Percentiles rank a stretch among this genome's conserved stretches.
phyloP scores from a whole-genome alignment of 2,888 invertebrate genomes.

The Lasioglossum vierecki region DNA sequence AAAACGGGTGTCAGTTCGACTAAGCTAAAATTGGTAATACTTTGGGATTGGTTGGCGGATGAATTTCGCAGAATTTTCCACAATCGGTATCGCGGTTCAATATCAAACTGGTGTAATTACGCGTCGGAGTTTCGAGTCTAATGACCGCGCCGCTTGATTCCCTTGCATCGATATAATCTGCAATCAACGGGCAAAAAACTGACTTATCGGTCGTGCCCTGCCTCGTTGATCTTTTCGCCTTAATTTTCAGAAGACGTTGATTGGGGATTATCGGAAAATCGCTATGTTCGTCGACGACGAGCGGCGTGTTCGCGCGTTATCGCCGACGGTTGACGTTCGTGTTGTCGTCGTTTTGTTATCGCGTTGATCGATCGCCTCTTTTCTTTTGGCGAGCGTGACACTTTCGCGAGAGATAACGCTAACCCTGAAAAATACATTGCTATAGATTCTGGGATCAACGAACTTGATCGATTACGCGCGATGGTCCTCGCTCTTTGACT shows the following conservation, averaged over 20 bases:
- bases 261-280: constrained; percentile 5
- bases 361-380: constrained; percentile 15
- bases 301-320: constrained; percentile 1
- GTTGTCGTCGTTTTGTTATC: background rate
- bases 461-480: constrained; percentile 21
- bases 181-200: constrained; percentile 4
- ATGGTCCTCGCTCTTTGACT: constrained; percentile 21
- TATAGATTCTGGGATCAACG: constrained; percentile 10
- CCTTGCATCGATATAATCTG: constrained; percentile 31
- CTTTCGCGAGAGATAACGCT: constrained; percentile 11
- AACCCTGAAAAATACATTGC: constrained; percentile 18
- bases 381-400: constrained; percentile 1
- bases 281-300: background rate
- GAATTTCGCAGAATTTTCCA: constrained; percentile 34
- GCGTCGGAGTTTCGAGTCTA: constrained; percentile 20
- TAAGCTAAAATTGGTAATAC: background rate
- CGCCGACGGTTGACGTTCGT: background rate
- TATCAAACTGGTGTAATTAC: constrained; percentile 11
- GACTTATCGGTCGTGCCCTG: constrained; percentile 38
- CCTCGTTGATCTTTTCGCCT: constrained; percentile 16
- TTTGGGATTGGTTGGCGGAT: background rate
- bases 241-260: constrained; percentile 1
- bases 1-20: no score
- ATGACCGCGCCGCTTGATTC: constrained; percentile 22
- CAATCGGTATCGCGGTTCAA: constrained; percentile 16